Conservation (phyloP, 2,888 invertebrate species). For the Rhimphoctona megacephalus region DNA sequence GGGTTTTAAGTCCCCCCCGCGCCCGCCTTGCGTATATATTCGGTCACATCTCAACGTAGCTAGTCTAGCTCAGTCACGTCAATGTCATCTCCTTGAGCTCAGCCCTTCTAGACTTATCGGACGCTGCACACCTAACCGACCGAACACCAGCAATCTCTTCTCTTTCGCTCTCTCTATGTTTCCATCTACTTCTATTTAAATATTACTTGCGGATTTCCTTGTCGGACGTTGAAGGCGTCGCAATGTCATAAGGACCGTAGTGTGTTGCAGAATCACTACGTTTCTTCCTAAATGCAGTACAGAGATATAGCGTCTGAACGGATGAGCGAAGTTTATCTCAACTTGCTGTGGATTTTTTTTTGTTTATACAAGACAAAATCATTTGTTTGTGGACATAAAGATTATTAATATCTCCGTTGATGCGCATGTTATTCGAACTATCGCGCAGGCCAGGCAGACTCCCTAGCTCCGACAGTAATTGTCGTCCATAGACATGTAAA, state of each 20-base stretch:
- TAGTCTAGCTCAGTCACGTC: slow-evolving; percentile 69
- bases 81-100: slow-evolving; percentile 77
- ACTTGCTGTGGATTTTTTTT: background rate
- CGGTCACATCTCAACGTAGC: slow-evolving; percentile 65
- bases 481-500: slow-evolving; percentile 84
- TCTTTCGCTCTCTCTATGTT: slow-evolving; percentile 28
- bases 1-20: slow-evolving; percentile 83
- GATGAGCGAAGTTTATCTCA: background rate
- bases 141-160: slow-evolving; percentile 68
- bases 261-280: slow-evolving; percentile 73
- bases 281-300: background rate
- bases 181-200: slow-evolving; percentile 27
- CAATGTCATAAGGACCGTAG: slow-evolving; percentile 70
- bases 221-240: slow-evolving; percentile 74
- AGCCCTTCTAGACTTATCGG: slow-evolving; percentile 85
- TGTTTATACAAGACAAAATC: slow-evolving; percentile 2
- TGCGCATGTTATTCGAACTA: slow-evolving; percentile 15
- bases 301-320: background rate
- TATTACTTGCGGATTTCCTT: slow-evolving; percentile 78
- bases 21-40: slow-evolving; percentile 73
- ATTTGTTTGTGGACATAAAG: background rate
- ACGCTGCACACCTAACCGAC: slow-evolving; percentile 82
- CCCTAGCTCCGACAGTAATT: slow-evolving; percentile 76
- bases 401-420: slow-evolving; percentile 11
- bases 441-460: slow-evolving; percentile 38